Base-by-base conservation (phyloP, 2,797 vertebrate species). In the Bovichtus diacanthus region DNA sequence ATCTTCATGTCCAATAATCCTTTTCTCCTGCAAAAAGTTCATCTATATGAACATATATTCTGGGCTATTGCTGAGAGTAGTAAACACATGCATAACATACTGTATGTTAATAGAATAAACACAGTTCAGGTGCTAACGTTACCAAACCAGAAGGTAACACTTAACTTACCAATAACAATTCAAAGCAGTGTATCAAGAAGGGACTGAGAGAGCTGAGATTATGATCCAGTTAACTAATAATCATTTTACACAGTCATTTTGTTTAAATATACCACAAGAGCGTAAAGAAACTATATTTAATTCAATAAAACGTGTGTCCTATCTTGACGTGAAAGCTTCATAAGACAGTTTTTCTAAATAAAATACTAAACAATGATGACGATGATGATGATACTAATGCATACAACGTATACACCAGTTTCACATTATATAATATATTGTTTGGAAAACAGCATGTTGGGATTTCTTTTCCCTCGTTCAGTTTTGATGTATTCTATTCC, bases 401-500 rank as follows among this genome's bases (percentile, higher is more conserved):
- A 47, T 51, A 71, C 19, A 50, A 21, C 11, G 5, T 15, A 71
- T 8, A 60, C 11, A 50, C 5, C 3, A 71, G 61, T 76, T 71
- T 55, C 18, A 0, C 21, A 56, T 46, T 34, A 56, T 23, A 23
- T 31, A 44, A 54, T 34, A 68, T 56, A 25, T 46, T 71, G 56
- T 74, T 66, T 66, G 39, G 18, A 55, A 70, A 66, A 71, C 31
- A 69, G 10, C 18, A 56, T 68, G 55, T 50, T 9, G 21, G 65
- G 23, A 47, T 62, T 67, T 70, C 29, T 25, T 18, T 6, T 4
- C 25, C 25, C 11, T 19, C 25, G 4, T 29, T 71, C 2, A 77
- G 44, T 54, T 74, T 61, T 62, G 8, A 61, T 63, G 56, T 19
- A 38, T 81, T 67, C 72, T 44, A 68, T 71, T 75, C 55, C 3